Evolutionary conservation across 2,888 invertebrate genomes (phyloP), one percentile per base, ranked within the genome.

Genomic region (Caenorhabditis doughertyi): DNA sequence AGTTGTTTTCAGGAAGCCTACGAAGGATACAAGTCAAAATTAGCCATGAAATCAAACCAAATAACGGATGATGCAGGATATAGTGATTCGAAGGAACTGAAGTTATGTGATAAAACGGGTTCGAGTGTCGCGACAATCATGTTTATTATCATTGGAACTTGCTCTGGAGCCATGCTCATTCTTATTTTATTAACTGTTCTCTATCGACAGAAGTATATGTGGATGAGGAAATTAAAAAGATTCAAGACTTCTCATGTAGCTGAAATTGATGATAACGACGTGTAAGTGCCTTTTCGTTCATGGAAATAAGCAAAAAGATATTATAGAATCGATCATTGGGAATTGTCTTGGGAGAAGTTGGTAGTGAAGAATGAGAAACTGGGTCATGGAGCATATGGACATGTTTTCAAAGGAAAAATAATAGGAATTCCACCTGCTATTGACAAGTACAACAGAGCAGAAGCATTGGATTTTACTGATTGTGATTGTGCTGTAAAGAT

Each of bases 341-440:
- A 90, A 53, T 64, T 90, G 0, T 86, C 87, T 8, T 87, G 88
- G 87, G 90, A 90, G 16, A 84, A 86, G 35, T 39, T 90, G 21
- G 81, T 90, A 0, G 87, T 90, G 8, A 90, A 88, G 64, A 88
- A 83, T 58, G 90, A 90, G 49, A 84, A 87, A 68, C 79, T 90
- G 5, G 90, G 90, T 0, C 82, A 86, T 35, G 90, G 90, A 47
- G 90, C 90, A 1, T 89, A 90, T 53, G 90, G 90, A 13, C 86
- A 88, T 53, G 88, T 89, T 3, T 87, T 81, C 56, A 86, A 84
- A 74, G 87, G 90, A n/a, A 90, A 89, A 71, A 79, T 90, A 0
- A 73, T 84, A 25, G 90, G 90, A 9, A 73, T 84, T 9, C 86
- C 89, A 5, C 90, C 90, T 16, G 88, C 87, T 16, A 84, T 89